Base-by-base conservation (phyloP, 2,888 invertebrate species). In the Zele albiditarsus region DNA sequence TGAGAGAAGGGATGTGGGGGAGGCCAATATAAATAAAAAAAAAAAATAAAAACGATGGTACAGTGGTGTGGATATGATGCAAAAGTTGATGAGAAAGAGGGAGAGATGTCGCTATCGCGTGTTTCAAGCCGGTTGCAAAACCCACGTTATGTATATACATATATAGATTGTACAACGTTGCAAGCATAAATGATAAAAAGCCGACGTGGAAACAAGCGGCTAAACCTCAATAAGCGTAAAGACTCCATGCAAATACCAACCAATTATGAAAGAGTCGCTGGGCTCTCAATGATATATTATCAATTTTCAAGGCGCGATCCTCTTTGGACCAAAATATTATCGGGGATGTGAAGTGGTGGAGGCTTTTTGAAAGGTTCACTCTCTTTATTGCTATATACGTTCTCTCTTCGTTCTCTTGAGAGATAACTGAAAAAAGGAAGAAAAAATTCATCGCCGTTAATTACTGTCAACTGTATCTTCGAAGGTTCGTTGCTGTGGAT, bases 141-240 rank as follows among this genome's bases (percentile, higher is more conserved):
- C 38, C 10, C 53, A 20, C 8, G 2, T 53, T 53, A 4, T 53
- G 20, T 5, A 23, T 20, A 53, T 53, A 20, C n/a, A 5, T n/a
- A 46, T n/a, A n/a, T n/a, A 46, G 46, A 46, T 46, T 46, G 33
- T 57, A 69, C 33, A 69, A 14, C 49, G n/a, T n/a, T n/a, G 46
- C 46, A 57, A 42, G 62, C 66, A 71, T 75, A 71, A 75, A 74
- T 74, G 74, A 74, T 74, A 74, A 74, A 75, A 75, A 75, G 67
- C 75, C 71, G 60, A 66, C 58, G 71, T 20, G 46, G 49, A 71
- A 73, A 60, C 46, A 57, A 31, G 75, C 71, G 71, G 75, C 75
- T 75, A 75, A 75, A 75, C 71, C 75, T 75, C 75, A 75, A 75
- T 75, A 71, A 75, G 75, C 71, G 60, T 75, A 67, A 71, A 75